A percentile compares a stretch with the other conserved stretches of the same genome.
phyloP scores from a whole-genome alignment of 2,113 vertebrate genomes.

The Herpailurus yagouaroundi region DNA sequence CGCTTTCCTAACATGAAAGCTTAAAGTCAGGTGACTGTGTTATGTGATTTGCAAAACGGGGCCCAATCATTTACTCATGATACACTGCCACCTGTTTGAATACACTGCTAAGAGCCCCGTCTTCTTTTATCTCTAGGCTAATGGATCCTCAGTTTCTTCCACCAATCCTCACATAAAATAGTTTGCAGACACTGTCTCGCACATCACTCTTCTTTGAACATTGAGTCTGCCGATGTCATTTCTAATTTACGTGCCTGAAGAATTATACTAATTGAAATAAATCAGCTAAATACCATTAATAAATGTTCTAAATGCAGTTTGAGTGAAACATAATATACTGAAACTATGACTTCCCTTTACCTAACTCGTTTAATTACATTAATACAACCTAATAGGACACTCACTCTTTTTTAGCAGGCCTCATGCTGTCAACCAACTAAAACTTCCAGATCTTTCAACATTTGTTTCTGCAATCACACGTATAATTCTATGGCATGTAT shows the following conservation, averaged over 20 bases:
- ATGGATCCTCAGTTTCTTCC: background rate
- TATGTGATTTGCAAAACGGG: background rate
- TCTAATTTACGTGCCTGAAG: background rate
- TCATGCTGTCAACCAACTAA: background rate
- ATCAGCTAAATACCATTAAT: background rate
- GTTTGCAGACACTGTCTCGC: background rate
- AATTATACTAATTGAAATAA: constrained; percentile 23
- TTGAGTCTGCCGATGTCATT: background rate
- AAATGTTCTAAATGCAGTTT: background rate
- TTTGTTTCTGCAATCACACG: constrained; percentile 21
- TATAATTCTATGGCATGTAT: background rate
- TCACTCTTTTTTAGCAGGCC: background rate
- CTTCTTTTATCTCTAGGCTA: background rate
- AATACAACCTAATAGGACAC: background rate
- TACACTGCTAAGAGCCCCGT: background rate
- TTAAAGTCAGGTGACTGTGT: background rate
- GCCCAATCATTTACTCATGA: background rate
- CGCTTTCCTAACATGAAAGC: background rate
- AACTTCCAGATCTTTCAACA: constrained; percentile 33
- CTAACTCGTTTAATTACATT: background rate
- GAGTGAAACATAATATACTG: background rate
- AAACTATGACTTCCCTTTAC: background rate
- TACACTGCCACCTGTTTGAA: background rate
- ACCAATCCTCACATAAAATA: background rate
- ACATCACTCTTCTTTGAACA: background rate